Conservation (phyloP, 2,113 vertebrate genomes). For the Falco punctatus region DNA sequence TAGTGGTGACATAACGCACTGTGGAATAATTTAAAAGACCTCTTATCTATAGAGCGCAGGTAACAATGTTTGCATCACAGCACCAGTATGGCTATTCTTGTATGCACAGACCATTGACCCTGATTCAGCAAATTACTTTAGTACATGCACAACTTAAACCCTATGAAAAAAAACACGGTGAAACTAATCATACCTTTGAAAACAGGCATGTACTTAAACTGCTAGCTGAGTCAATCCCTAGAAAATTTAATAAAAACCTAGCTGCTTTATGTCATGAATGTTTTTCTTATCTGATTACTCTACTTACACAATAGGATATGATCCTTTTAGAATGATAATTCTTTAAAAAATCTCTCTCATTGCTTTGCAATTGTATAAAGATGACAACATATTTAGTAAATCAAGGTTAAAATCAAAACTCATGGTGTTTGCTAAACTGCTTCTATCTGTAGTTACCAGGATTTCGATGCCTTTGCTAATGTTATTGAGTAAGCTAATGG, state of each 20-base stretch:
- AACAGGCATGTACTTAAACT: neutral
- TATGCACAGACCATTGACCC: no score
- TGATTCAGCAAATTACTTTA: neutral
- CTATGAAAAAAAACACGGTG: neutral
- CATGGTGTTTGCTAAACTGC: neutral
- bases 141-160: neutral
- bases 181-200: neutral
- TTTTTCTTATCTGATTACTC: neutral
- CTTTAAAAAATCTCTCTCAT: neutral
- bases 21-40: neutral
- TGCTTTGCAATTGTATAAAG: neutral
- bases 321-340: neutral
- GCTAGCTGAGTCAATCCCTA: neutral
- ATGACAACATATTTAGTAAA: neutral
- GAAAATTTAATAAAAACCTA: neutral
- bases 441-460: neutral
- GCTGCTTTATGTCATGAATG: neutral
- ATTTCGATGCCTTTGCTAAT: neutral
- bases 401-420: neutral
- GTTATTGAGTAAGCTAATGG: neutral
- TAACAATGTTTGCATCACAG: neutral
- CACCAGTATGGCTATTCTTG: neutral
- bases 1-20: neutral
- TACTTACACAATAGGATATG: fast-evolving
- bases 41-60: neutral